A percentile compares a stretch with the other conserved stretches of the same genome.
Evolutionary conservation across 2,888 invertebrate species (phyloP).

Genomic region (Xestia rhomboidea): DNA sequence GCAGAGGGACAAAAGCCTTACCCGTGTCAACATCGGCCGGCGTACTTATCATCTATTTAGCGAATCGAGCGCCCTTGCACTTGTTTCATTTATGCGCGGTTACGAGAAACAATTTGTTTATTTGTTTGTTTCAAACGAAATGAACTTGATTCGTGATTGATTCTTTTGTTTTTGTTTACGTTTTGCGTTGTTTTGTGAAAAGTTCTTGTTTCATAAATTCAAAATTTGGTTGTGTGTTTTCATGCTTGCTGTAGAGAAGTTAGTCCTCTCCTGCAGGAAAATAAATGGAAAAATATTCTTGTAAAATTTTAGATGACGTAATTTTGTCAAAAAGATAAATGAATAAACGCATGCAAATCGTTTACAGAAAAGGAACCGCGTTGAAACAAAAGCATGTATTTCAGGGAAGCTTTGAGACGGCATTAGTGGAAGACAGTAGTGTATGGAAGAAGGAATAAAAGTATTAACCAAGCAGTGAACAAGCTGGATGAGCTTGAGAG

Average conservation of each 20-base stretch:
- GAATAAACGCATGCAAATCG: too few species aligned
- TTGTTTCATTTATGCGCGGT: conserved; percentile 67
- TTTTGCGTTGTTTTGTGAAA: conserved; percentile 21
- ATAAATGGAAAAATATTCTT: neutral
- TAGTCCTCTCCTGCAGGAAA: neutral
- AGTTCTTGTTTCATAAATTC: conserved; percentile 15
- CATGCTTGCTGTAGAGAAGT: neutral
- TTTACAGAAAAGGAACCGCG: neutral
- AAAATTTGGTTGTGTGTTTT: conserved; percentile 14
- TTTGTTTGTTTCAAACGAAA: conserved; percentile 51
- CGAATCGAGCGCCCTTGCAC: conserved; percentile 80
- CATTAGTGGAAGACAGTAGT: neutral
- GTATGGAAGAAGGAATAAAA: neutral
- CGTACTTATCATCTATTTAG: conserved; percentile 82
- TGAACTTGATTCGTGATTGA: conserved; percentile 41
- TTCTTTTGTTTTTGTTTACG: conserved; percentile 56
- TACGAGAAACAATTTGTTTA: conserved; percentile 44
- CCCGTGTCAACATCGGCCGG: conserved; percentile 61
- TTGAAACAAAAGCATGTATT: neutral
- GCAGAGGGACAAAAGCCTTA: neutral
- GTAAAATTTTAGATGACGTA: too few species aligned
- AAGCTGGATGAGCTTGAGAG: neutral
- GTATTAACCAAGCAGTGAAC: neutral
- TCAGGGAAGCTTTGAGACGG: neutral
- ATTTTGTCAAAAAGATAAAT: too few species aligned